Evolutionary conservation across 1,140 invertebrate genomes (phyloP).

Genomic region (Dinoponera quadriceps): DNA sequence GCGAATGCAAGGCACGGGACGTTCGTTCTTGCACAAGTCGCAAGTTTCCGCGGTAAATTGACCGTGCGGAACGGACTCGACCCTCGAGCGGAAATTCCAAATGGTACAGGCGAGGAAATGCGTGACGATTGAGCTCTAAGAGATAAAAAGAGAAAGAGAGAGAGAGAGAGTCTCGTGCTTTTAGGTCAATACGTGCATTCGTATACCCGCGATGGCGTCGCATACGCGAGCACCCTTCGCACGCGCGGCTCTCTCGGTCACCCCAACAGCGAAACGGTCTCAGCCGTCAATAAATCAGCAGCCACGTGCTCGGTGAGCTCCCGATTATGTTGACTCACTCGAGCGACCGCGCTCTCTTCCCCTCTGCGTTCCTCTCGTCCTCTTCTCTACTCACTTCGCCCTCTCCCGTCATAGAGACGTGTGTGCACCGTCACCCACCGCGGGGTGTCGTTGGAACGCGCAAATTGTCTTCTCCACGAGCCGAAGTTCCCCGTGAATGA

Average conservation of each 20-base stretch:
- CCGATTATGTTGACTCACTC: conserved; percentile 31
- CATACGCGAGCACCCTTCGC: conserved; percentile 2
- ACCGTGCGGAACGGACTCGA: conserved; percentile 22
- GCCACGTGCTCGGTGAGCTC: not conserved
- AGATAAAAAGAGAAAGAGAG: no score
- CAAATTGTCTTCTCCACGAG: not conserved
- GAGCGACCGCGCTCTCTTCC: conserved; percentile 16
- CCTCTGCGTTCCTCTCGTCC: not conserved
- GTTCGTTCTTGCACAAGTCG: not conserved
- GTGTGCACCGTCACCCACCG: conserved; percentile 28
- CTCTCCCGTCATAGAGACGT: not conserved
- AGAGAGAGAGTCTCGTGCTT: not conserved
- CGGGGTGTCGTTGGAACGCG: conserved; percentile 7
- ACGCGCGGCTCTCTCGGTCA: conserved; percentile 8
- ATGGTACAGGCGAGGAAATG: not conserved
- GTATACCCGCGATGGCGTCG: conserved; percentile 2
- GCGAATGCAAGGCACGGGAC: no score
- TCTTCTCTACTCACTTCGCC: no score
- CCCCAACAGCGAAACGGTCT: conserved; percentile 23
- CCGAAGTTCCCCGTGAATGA: no score
- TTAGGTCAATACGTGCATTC: conserved; percentile 14
- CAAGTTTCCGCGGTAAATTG: not conserved
- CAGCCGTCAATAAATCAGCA: conserved; percentile 6
- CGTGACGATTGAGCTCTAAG: no score
- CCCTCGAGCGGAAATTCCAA: not conserved